A percentile compares a stretch with the other conserved stretches of the same genome.
phyloP scores from a whole-genome alignment of 2,113 vertebrate species.

The Elachura formosa region DNA sequence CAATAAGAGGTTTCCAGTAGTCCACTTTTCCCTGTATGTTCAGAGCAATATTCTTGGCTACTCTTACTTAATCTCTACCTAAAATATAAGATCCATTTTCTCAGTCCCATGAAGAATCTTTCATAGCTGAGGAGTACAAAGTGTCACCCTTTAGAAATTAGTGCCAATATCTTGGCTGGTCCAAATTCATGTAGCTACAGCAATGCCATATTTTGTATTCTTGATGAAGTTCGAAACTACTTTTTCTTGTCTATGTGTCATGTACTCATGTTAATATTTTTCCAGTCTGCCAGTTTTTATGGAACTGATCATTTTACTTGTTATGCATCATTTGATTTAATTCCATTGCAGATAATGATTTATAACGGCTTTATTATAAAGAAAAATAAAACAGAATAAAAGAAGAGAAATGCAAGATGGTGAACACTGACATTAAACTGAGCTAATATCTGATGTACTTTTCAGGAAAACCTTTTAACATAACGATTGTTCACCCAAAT shows the following conservation, averaged over 20 bases:
- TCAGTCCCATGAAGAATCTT: neutral
- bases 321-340: conserved; percentile 42
- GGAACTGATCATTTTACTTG: conserved; percentile 24
- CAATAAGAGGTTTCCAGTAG: neutral
- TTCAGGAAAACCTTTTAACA: neutral
- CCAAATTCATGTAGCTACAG: neutral
- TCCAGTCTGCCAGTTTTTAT: conserved; percentile 43
- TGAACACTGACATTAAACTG: neutral
- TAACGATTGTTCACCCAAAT: neutral
- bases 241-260: conserved; percentile 5
- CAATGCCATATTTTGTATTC: neutral
- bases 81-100: neutral
- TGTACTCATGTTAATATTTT: conserved; percentile 38
- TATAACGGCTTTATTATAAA: conserved; percentile 4
- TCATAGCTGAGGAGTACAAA: neutral
- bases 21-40: neutral
- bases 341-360: neutral
- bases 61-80: neutral
- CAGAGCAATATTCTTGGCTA: neutral
- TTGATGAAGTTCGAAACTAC: neutral
- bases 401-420: neutral
- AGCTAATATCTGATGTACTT: neutral
- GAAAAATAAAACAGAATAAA: neutral
- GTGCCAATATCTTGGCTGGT: neutral
- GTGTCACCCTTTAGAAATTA: neutral